Base-by-base conservation (phyloP, 2,797 vertebrate species). In the Lepilemur septentrionalis region DNA sequence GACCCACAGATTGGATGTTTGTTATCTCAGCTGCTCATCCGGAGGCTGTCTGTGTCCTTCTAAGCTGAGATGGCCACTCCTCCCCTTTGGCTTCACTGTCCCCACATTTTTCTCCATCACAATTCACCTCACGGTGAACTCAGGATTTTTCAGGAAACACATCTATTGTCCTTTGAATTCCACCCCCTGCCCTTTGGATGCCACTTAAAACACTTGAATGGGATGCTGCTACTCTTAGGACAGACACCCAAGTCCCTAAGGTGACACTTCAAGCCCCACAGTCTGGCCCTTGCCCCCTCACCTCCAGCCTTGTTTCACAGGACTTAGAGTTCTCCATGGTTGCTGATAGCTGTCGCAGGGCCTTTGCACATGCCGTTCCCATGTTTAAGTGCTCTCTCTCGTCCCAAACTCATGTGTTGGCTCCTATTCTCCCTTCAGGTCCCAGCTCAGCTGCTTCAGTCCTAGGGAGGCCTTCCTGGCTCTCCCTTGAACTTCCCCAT, bases 1-100 rank as follows among this genome's bases (percentile, higher is more conserved):
- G 0, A 18, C 61, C 23, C 5, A 38, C 35, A 6, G 23, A 11
- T 0, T 7, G 23, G 46, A 12, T 46, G 22, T 3, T 18, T 7
- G 1, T 4, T 32, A 1, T 8, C 9, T 46, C 18, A 18, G 20
- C 17, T n/a, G 8, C 35, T 30, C 13, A 63, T 70, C 6, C 1
- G 61, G 63, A 67, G 70, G 30, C 5, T 0, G 0, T 57, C 22
- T 23, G 3, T 30, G 32, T 48, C 35, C 4, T 23, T 63, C 43
- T n/a, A 20, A 43, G 35, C 20, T 0, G 0, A 59, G 12, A 4
- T 13, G 55, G 18, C 23, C 18, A 13, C 48, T 67, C 38, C 28
- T 11, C 25, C 30, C 4, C 28, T 78, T 32, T 23, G 55, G 32
- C 28, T 69, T 78, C 18, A 25, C 38, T 22, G 12, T 57, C 59